Percentiles rank a stretch among this genome's conserved stretches.
These are phyloP conservation scores for Cryptotermes secundus DNA, from an alignment of 1,140 invertebrate species.

Conservation along the genomic window DNA sequence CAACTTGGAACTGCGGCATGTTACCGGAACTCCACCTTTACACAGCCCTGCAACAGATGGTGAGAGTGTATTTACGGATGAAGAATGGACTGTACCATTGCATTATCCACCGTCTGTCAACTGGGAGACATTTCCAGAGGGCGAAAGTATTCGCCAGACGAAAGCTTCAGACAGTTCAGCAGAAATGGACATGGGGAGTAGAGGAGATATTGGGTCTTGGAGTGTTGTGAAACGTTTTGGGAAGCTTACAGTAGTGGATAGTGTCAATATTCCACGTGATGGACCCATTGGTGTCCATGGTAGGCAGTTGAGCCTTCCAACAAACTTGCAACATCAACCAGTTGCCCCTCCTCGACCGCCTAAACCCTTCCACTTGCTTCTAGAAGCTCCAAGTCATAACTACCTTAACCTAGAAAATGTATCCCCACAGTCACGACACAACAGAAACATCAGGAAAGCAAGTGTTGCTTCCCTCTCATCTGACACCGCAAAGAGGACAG, in stretches of 20 bases:
- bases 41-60: slow-evolving; percentile 56
- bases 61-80: slow-evolving; percentile 60
- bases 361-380: slow-evolving; percentile 63
- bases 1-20: slow-evolving; percentile 37
- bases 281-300: slow-evolving; percentile 38
- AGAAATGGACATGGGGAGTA: slow-evolving; percentile 48
- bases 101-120: slow-evolving; percentile 47
- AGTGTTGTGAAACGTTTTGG: slow-evolving; percentile 59
- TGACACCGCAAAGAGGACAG: slow-evolving; percentile 7
- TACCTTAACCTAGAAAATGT: slow-evolving; percentile 42
- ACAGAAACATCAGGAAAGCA: not conserved
- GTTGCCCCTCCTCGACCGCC: slow-evolving; percentile 70
- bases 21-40: slow-evolving; percentile 45
- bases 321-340: not conserved
- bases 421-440: slow-evolving; percentile 32
- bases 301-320: not conserved
- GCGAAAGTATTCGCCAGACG: slow-evolving; percentile 41
- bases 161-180: slow-evolving; percentile 56
- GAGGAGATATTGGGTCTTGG: slow-evolving; percentile 53
- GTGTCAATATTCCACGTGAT: slow-evolving; percentile 33
- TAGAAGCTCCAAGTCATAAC: slow-evolving; percentile 44
- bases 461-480: slow-evolving; percentile 24
- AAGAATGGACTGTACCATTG: slow-evolving; percentile 49
- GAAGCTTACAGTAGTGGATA: slow-evolving; percentile 52
- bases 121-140: slow-evolving; percentile 56